These are phyloP conservation scores for Xenopus tropicalis DNA, from an alignment of 2,113 vertebrate genomes.

Conservation along the genomic window DNA sequence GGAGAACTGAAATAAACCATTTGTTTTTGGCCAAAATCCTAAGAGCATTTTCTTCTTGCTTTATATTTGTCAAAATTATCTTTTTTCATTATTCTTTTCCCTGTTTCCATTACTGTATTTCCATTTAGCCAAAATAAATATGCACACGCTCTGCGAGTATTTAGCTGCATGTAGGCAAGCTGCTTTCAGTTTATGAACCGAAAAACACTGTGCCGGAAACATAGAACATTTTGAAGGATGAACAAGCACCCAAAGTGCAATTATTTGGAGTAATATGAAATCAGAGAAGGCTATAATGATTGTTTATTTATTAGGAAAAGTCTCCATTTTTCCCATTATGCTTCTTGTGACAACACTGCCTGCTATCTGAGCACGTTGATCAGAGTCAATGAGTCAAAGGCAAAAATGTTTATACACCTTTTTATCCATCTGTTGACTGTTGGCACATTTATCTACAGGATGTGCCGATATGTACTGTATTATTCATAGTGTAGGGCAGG, in stretches of 20 bases:
- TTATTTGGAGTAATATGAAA: neutral
- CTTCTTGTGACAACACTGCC: too few relatives aligned
- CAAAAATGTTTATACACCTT: too few relatives aligned
- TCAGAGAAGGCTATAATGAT: neutral
- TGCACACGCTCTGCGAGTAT: slow-evolving; percentile 5
- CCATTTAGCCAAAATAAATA: slow-evolving; percentile 33
- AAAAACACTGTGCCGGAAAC: neutral
- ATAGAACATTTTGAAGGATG: slow-evolving; percentile 18
- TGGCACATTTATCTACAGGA: too few relatives aligned
- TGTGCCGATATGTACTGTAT: too few relatives aligned
- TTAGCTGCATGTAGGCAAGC: neutral
- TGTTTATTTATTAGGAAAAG: slow-evolving; percentile 30
- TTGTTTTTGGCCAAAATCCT: slow-evolving; percentile 16
- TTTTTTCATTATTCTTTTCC: slow-evolving; percentile 4
- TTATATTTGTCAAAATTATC: slow-evolving; percentile 13
- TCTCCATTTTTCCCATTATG: too few relatives aligned
- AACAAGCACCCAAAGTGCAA: neutral
- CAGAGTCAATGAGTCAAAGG: too few relatives aligned
- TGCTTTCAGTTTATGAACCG: slow-evolving; percentile 1
- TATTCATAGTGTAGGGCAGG: too few relatives aligned
- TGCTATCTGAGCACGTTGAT: too few relatives aligned
- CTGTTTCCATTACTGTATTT: slow-evolving; percentile 12
- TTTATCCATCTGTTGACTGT: too few relatives aligned
- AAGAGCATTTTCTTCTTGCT: slow-evolving; percentile 7
- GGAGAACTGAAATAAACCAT: slow-evolving; percentile 13